These are phyloP conservation scores for Pachydiplax longipennis DNA, from an alignment of 2,888 invertebrate species.

Conservation along the genomic window DNA sequence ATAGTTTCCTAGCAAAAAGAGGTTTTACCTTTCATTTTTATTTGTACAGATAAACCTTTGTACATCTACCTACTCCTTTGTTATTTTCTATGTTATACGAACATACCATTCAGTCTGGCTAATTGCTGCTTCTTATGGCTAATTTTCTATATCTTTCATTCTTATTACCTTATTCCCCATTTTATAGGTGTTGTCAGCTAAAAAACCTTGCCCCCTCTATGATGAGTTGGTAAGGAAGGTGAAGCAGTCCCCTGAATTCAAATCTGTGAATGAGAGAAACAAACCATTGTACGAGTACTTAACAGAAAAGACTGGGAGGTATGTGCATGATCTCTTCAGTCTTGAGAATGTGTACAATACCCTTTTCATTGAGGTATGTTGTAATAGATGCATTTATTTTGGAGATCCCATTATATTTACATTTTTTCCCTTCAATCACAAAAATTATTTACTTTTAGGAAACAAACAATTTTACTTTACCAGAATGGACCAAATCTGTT, in stretches of 20 bases:
- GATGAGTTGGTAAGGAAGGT: slow-evolving; percentile 65
- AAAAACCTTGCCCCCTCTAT: slow-evolving; percentile 73
- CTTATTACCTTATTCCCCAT: slow-evolving; percentile 55
- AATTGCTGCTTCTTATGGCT: too few species aligned
- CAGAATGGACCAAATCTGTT: slow-evolving; percentile 68
- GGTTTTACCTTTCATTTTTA: too few species aligned
- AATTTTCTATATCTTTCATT: too few species aligned
- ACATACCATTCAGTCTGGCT: too few species aligned
- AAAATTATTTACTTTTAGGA: not conserved
- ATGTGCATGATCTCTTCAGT: slow-evolving; percentile 64
- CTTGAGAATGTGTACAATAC: slow-evolving; percentile 71
- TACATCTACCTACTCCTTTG: too few species aligned
- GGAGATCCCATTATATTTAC: not conserved
- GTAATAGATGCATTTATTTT: not conserved
- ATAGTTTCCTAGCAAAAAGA: too few species aligned
- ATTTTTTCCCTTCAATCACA: not conserved
- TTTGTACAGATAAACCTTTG: too few species aligned
- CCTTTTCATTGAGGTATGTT: slow-evolving; percentile 69
- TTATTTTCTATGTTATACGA: too few species aligned
- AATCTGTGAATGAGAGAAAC: slow-evolving; percentile 66
- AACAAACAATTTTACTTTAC: slow-evolving; percentile 53
- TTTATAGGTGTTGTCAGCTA: slow-evolving; percentile 62
- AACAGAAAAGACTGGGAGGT: slow-evolving; percentile 68
- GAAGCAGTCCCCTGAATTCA: slow-evolving; percentile 64
- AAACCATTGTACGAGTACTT: slow-evolving; percentile 72